Conservation (phyloP, 1,140 invertebrate species). For the Acromyrmex charruanus region DNA sequence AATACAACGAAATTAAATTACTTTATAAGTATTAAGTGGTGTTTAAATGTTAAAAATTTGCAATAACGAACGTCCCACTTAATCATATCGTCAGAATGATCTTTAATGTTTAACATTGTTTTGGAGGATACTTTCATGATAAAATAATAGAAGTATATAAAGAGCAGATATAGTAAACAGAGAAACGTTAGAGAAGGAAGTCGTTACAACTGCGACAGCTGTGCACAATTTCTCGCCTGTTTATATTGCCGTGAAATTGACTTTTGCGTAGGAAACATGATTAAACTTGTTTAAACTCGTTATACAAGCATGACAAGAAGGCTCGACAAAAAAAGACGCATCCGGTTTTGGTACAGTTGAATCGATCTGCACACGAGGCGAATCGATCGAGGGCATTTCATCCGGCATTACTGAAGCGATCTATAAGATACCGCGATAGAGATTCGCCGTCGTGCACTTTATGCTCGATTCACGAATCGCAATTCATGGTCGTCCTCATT, state of each 20-base stretch:
- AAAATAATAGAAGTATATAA: not conserved
- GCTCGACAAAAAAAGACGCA: constrained; percentile 31
- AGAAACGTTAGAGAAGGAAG: constrained; percentile 32
- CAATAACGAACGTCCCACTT: not conserved
- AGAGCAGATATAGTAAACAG: not conserved
- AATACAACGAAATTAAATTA: constrained; percentile 59
- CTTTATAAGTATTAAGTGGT: constrained; percentile 11
- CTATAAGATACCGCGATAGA: constrained; percentile 59
- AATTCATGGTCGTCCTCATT: constrained; percentile 65
- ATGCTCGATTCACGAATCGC: constrained; percentile 61
- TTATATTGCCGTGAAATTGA: constrained; percentile 54
- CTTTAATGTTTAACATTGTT: not conserved
- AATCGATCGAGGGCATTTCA: constrained; percentile 57
- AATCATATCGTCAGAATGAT: not conserved
- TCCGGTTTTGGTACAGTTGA: constrained; percentile 39
- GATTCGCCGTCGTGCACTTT: constrained; percentile 22
- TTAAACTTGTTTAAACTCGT: constrained; percentile 64
- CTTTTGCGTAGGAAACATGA: constrained; percentile 61
- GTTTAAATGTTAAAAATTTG: constrained; percentile 38
- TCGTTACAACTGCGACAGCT: constrained; percentile 46
- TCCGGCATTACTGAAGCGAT: constrained; percentile 63
- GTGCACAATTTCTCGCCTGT: constrained; percentile 63
- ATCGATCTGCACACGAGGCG: constrained; percentile 35
- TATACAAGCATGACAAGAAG: constrained; percentile 31
- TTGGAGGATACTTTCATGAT: not conserved